Evolutionary conservation across 23 tunicate species (phyloP).

Genomic region (Trididemnum miniatum): DNA sequence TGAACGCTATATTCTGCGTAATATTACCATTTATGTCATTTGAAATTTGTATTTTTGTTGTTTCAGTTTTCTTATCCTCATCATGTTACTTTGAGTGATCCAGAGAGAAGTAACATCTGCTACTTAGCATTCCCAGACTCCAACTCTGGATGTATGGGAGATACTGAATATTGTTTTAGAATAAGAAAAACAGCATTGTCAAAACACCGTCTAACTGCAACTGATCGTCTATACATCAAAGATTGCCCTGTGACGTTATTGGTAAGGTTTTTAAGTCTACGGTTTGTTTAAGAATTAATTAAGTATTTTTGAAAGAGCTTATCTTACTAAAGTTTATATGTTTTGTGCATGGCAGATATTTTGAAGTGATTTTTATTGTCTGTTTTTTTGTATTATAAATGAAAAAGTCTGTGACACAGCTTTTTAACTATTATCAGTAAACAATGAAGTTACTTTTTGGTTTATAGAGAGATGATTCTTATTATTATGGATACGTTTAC

Average conservation of each 20-base stretch:
- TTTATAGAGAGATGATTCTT: slow-evolving; percentile 64
- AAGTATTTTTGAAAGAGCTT: no score
- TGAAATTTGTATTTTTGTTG: no score
- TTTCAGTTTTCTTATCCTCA: slow-evolving; percentile 79
- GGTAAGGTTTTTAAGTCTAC: no score
- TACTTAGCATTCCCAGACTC: slow-evolving; percentile 98
- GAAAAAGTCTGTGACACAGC: no score
- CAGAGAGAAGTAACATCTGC: slow-evolving; percentile 79
- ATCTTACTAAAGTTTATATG: no score
- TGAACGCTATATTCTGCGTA: no score
- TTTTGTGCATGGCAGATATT: no score
- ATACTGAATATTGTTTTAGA: slow-evolving; percentile 89
- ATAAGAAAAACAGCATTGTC: slow-evolving; percentile 39
- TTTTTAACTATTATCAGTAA: no score
- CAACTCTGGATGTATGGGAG: slow-evolving; percentile 97
- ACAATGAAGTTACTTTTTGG: not conserved
- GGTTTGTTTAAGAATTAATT: no score
- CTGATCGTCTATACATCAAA: slow-evolving; percentile 38
- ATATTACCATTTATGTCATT: no score
- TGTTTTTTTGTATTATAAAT: no score
- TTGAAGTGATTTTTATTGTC: no score
- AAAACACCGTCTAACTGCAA: slow-evolving; percentile 5
- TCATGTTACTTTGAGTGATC: slow-evolving; percentile 61
- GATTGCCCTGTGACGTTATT: slow-evolving; percentile 74
- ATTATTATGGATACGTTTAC: slow-evolving; percentile 89